phyloP scores from a whole-genome alignment of 2,888 invertebrate species.

The Melanchra persicariae region DNA sequence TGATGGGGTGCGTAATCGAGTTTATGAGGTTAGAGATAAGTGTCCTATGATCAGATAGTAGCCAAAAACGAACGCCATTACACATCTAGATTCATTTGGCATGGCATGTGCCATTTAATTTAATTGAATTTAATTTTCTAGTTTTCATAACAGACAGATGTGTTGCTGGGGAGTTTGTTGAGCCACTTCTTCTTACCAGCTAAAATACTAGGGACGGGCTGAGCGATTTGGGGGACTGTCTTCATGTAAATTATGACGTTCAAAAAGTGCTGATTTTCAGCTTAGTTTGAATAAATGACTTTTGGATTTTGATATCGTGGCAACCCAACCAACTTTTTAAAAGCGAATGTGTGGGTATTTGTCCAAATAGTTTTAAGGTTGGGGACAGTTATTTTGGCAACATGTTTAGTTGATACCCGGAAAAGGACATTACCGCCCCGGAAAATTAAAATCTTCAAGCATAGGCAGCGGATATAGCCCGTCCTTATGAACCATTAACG shows the following conservation, averaged over 20 bases:
- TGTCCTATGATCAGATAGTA: background rate
- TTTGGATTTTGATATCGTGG: no score
- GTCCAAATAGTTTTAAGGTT: conserved; percentile 16
- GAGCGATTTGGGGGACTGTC: no score
- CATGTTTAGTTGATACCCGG: background rate
- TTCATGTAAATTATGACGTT: no score
- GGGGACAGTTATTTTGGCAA: background rate
- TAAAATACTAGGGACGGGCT: no score
- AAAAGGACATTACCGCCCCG: background rate
- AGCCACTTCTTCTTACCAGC: no score
- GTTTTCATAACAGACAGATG: no score
- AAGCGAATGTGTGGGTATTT: background rate
- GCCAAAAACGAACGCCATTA: conserved; percentile 10
- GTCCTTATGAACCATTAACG: conserved; percentile 31
- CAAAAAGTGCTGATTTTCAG: no score
- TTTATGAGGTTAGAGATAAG: conserved; percentile 7
- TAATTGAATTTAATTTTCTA: no score
- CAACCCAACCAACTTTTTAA: background rate
- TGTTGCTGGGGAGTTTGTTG: no score
- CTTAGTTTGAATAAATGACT: no score
- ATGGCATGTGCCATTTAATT: no score
- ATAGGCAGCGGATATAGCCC: background rate
- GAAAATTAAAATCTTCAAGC: conserved; percentile 16
- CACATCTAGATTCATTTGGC: background rate
- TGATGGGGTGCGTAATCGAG: background rate